Conservation (phyloP, 2,888 invertebrate species). For the Polyommatus iphigenia region DNA sequence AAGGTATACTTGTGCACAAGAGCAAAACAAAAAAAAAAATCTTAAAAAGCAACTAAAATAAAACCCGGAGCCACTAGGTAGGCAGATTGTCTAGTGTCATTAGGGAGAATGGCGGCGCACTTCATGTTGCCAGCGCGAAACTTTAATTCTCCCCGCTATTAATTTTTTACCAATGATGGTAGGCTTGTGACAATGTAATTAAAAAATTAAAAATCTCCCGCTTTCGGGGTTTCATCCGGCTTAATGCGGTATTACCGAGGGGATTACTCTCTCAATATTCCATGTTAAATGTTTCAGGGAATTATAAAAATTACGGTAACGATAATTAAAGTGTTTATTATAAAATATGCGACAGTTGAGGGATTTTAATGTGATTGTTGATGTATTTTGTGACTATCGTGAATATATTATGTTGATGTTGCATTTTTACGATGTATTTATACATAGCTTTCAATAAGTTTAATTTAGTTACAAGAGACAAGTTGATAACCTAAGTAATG, state of each 20-base stretch:
- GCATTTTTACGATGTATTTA: not conserved
- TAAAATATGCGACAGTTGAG: not conserved
- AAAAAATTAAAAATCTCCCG: conserved; percentile 44
- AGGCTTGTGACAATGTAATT: conserved; percentile 49
- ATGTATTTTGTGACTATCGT: not conserved
- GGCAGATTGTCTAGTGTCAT: conserved; percentile 57
- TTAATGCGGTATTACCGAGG: conserved; percentile 21
- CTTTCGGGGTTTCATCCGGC: conserved; percentile 17
- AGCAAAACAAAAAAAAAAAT: conserved; percentile 43
- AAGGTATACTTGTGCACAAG: too few relatives aligned
- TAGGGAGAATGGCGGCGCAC: conserved; percentile 58
- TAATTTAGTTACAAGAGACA: too few relatives aligned
- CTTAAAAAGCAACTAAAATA: conserved; percentile 45
- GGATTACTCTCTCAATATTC: conserved; percentile 34
- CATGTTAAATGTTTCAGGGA: conserved; percentile 40
- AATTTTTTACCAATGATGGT: conserved; percentile 48
- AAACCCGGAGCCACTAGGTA: conserved; percentile 44
- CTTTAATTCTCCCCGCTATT: conserved; percentile 48
- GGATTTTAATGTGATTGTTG: not conserved
- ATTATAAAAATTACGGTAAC: conserved; percentile 21
- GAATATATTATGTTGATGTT: not conserved
- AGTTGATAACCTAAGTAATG: too few relatives aligned
- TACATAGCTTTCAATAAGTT: too few relatives aligned
- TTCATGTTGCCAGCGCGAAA: conserved; percentile 59
- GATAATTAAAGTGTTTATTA: not conserved